phyloP scores from a whole-genome alignment of 2,888 invertebrate genomes.

The Stenurella melanura region DNA sequence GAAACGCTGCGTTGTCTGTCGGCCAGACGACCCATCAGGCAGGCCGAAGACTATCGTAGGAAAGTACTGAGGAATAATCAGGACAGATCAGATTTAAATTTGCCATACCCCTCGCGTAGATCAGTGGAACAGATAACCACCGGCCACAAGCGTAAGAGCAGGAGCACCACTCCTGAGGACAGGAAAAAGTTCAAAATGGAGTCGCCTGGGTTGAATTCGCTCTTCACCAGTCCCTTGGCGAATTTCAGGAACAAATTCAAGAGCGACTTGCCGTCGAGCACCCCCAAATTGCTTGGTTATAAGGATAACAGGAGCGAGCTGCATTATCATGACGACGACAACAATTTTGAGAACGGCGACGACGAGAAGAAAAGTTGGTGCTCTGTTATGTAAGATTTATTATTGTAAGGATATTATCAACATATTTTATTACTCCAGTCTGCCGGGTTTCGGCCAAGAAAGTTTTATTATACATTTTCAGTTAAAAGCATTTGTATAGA shows the following conservation, averaged over 20 bases:
- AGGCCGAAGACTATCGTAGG: conserved; percentile 59
- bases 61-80: conserved; percentile 57
- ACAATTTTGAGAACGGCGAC: conserved; percentile 54
- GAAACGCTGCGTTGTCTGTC: conserved; percentile 63
- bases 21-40: conserved; percentile 61
- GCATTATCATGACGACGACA: conserved; percentile 59
- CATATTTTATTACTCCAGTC: conserved; percentile 22
- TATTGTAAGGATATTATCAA: conserved; percentile 17
- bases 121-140: conserved; percentile 59
- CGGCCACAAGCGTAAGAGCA: conserved; percentile 65
- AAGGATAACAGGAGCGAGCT: conserved; percentile 61
- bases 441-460: conserved; percentile 14
- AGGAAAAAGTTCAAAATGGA: conserved; percentile 64
- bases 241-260: conserved; percentile 62
- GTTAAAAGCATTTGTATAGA: conserved; percentile 26
- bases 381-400: conserved; percentile 64
- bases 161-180: conserved; percentile 63
- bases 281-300: conserved; percentile 68
- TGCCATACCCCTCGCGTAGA: conserved; percentile 44
- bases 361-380: conserved; percentile 67
- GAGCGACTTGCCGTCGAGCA: conserved; percentile 62
- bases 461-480: conserved; percentile 31
- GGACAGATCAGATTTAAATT: conserved; percentile 55
- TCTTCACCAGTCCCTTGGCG: conserved; percentile 65
- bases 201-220: conserved; percentile 60